Base-by-base conservation (phyloP, 2,113 vertebrate genomes). In the Caloenas nicobarica region DNA sequence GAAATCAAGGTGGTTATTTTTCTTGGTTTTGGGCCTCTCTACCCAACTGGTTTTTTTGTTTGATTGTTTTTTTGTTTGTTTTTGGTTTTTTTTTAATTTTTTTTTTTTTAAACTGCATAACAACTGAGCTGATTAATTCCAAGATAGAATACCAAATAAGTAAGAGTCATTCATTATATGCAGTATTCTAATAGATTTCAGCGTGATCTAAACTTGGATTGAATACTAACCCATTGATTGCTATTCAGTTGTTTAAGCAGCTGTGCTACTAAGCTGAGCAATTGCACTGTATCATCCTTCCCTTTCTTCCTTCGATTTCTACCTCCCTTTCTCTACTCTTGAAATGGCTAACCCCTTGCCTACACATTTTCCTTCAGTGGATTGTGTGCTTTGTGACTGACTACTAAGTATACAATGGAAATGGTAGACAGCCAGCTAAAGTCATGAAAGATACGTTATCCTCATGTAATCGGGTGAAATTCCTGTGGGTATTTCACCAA, bases 61-160 rank as follows among this genome's bases (percentile, higher is more conserved):
- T 64, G 38, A 23, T 13, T 53, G 14, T 26, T 38, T 46, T 61
- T 53, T 81, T 19, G 1, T 51, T 51, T 25, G 15, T 6, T 42
- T 16, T 42, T 42, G 16, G 16, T 42, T 42, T 15, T 42, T 42
- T 42, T 16, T 42, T 24, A 25, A n/a, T 51, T 51, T 23, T 14
- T 54, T 14, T 24, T 44, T 46, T 61, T 53, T 81, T 21, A 1
- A 17, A 7, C 81, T 77, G 90, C 89, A 83, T 96, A 95, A 96
- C 88, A 96, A 96, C 89, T 79, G 95, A 95, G 94, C 87, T 97
- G 96, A 97, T 97, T 97, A 97, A 97, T 96, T 97, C 92, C 70
- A 84, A 96, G 92, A 96, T 44, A 95, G 96, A 96, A 95, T 96
- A 95, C 94, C 89, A 97, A 97, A 95, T 96, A 96, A 93, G 91